A percentile compares a stretch with the other conserved stretches of the same genome.
Evolutionary conservation across 2,888 invertebrate genomes (phyloP).

Genomic region (Polyommatus icarus): DNA sequence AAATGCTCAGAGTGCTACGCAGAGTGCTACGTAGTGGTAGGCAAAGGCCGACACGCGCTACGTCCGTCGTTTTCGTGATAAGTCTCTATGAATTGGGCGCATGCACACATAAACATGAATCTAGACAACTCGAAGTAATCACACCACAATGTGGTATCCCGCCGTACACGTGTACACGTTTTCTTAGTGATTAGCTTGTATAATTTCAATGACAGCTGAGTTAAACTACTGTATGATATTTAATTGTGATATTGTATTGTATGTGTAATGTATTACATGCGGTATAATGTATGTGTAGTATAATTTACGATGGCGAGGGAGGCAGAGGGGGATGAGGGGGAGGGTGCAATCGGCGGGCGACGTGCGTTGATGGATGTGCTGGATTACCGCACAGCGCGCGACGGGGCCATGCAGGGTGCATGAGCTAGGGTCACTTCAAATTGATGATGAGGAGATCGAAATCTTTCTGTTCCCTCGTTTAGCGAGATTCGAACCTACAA

Average conservation of each 20-base stretch:
- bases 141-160: not conserved
- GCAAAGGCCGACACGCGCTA: too few species aligned
- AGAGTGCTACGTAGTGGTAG: too few species aligned
- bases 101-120: not conserved
- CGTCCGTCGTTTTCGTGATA: too few species aligned
- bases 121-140: not conserved
- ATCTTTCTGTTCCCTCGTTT: not conserved
- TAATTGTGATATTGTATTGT: not conserved
- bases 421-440: not conserved
- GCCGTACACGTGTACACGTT: not conserved
- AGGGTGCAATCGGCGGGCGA: not conserved
- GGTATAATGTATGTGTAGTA: not conserved
- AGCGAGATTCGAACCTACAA: not conserved
- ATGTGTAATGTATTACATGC: not conserved
- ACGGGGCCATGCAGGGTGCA: not conserved
- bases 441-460: not conserved
- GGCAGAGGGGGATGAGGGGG: not conserved
- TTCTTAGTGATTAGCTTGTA: not conserved
- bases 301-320: not conserved
- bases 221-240: not conserved
- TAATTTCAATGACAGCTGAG: not conserved
- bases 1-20: too few species aligned
- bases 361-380: slow-evolving; percentile 1
- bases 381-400: not conserved
- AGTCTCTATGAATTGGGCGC: too few species aligned